A percentile compares a stretch with the other conserved stretches of the same genome.
These are phyloP conservation scores for Parapsyche elsis DNA, from an alignment of 1,140 invertebrate genomes.

Conservation along the genomic window DNA sequence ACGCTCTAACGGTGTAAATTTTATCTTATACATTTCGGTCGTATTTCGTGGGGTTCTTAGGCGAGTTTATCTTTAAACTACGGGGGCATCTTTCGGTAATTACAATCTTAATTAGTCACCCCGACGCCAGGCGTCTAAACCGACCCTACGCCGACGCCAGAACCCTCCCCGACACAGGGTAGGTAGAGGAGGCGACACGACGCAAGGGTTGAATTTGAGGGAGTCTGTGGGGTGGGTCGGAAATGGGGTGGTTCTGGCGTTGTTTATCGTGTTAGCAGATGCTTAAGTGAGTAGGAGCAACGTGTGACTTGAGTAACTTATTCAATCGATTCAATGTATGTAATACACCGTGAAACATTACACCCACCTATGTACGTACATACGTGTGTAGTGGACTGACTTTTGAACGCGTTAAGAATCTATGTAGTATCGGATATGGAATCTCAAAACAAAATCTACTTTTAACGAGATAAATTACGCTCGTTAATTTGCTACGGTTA, in stretches of 20 bases:
- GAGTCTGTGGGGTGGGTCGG: neutral
- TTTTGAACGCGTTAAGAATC: too few relatives aligned
- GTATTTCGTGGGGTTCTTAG: neutral
- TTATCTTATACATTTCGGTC: neutral
- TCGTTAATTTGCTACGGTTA: too few relatives aligned
- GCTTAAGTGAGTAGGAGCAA: constrained; percentile 51
- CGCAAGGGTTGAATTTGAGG: neutral
- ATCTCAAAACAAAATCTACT: too few relatives aligned
- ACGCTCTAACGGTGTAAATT: neutral
- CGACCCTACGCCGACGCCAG: constrained; percentile 16
- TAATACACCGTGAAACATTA: constrained; percentile 38
- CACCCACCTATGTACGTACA: neutral
- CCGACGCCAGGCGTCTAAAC: constrained; percentile 48
- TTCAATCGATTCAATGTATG: constrained; percentile 43
- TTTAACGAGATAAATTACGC: too few relatives aligned
- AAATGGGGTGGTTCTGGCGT: neutral
- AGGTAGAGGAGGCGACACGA: neutral
- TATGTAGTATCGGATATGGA: too few relatives aligned
- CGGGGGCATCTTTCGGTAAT: constrained; percentile 51
- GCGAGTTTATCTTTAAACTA: constrained; percentile 45
- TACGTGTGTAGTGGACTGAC: too few relatives aligned
- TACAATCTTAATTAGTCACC: constrained; percentile 56
- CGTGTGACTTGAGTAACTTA: constrained; percentile 46
- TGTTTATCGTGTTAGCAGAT: constrained; percentile 55
- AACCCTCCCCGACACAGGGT: neutral